A percentile compares a stretch with the other conserved stretches of the same genome.
phyloP scores from a whole-genome alignment of 2,888 invertebrate species.

The Drosophila nigricruria region DNA sequence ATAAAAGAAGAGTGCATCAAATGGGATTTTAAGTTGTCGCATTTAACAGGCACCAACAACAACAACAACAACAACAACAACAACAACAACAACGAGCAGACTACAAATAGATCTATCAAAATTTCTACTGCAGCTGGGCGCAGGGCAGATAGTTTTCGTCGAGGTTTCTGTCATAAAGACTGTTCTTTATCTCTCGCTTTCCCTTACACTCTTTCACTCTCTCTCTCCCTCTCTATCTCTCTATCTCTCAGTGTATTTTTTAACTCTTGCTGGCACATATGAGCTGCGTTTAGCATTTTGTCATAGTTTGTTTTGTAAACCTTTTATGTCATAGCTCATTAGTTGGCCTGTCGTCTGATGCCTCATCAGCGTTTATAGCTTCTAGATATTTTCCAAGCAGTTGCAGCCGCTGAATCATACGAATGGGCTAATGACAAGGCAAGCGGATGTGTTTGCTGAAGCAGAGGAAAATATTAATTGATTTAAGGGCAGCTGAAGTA shows the following conservation, averaged over 20 bases:
- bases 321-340: conserved; percentile 76
- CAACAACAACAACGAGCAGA: conserved; percentile 38
- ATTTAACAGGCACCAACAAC: conserved; percentile 71
- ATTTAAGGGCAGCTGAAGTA: background rate
- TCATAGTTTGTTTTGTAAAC: conserved; percentile 63
- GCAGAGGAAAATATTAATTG: conserved; percentile 4
- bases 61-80: conserved; percentile 15
- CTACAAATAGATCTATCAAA: conserved; percentile 82
- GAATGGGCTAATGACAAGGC: conserved; percentile 30
- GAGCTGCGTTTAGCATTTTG: conserved; percentile 41
- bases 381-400: conserved; percentile 53
- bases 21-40: conserved; percentile 83
- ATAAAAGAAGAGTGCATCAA: conserved; percentile 81
- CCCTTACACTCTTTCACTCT: background rate
- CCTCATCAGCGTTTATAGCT: conserved; percentile 62
- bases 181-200: conserved; percentile 24
- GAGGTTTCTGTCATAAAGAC: conserved; percentile 61
- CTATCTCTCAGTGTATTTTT: conserved; percentile 9
- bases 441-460: conserved; percentile 13
- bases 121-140: conserved; percentile 54
- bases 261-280: conserved; percentile 31
- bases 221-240: background rate
- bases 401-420: conserved; percentile 37
- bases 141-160: conserved; percentile 32
- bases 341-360: conserved; percentile 53